Evolutionary conservation across 2,888 invertebrate species (phyloP).

Genomic region (Pollenia griseotomentosa): DNA sequence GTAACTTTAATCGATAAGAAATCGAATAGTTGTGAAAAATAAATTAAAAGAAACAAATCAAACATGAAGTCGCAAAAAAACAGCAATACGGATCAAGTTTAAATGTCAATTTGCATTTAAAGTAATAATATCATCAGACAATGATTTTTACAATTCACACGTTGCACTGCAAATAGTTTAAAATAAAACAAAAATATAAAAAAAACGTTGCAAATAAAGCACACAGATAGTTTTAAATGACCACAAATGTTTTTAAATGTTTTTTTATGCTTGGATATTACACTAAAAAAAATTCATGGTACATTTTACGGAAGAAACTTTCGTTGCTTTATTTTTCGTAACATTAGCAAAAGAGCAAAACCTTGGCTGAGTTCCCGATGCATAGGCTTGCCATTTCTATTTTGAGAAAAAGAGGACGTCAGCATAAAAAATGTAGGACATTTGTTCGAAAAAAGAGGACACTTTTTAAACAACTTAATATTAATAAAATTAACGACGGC

Average conservation of each 20-base stretch:
- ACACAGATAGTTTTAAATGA: conserved; percentile 33
- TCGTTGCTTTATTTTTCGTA: too few relatives aligned
- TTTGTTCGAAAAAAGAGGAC: too few relatives aligned
- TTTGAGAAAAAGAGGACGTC: too few relatives aligned
- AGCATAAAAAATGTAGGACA: too few relatives aligned
- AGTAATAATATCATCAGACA: conserved; percentile 65
- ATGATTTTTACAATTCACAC: conserved; percentile 59
- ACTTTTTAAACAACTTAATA: too few relatives aligned
- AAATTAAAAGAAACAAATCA: conserved; percentile 16
- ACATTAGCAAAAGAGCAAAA: too few relatives aligned
- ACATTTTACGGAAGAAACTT: too few relatives aligned
- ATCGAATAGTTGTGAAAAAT: conserved; percentile 30
- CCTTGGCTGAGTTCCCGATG: too few relatives aligned
- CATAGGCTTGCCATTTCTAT: too few relatives aligned
- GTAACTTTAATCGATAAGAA: conserved; percentile 67
- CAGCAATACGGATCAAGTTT: conserved; percentile 46
- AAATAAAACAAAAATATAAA: conserved; percentile 36
- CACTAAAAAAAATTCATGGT: too few relatives aligned
- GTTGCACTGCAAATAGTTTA: conserved; percentile 15
- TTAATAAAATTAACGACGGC: too few relatives aligned
- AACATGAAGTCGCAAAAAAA: conserved; percentile 58
- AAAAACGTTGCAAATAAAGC: not conserved
- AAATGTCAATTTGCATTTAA: conserved; percentile 70
- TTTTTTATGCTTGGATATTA: not conserved
- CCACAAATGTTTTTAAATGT: conserved; percentile 25